Conservation (phyloP, 1,140 invertebrate genomes). For the Meteorus sp. region DNA sequence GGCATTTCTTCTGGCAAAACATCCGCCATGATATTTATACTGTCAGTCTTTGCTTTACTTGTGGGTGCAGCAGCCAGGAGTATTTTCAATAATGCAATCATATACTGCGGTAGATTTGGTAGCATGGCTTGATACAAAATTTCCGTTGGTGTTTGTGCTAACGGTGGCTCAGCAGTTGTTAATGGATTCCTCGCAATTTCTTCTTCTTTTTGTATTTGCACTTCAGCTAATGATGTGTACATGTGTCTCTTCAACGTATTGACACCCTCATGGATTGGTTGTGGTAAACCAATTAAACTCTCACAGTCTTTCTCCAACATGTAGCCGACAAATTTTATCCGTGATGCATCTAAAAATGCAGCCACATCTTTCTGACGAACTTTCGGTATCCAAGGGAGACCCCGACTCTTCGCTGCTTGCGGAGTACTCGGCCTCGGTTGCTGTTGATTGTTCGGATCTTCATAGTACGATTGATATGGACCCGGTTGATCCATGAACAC, state of each 20-base stretch:
- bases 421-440: conserved; percentile 57
- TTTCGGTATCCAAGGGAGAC: conserved; percentile 94
- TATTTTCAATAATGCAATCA: conserved; percentile 97
- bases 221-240: conserved; percentile 80
- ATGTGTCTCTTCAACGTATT: conserved; percentile 86
- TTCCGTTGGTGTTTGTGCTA: conserved; percentile 76
- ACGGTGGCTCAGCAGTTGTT: conserved; percentile 61
- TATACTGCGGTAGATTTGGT: conserved; percentile 92
- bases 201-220: conserved; percentile 82
- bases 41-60: conserved; percentile 97
- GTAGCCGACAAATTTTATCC: conserved; percentile 95
- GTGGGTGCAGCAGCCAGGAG: conserved; percentile 95
- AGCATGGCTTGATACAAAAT: conserved; percentile 89
- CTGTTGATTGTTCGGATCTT: conserved; percentile 42
- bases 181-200: conserved; percentile 78
- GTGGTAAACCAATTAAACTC: conserved; percentile 88
- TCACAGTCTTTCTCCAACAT: conserved; percentile 80
- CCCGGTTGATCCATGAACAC: conserved; percentile 35
- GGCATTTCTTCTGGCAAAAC: conserved; percentile 96
- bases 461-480: conserved; percentile 41
- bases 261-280: conserved; percentile 94
- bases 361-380: conserved; percentile 93
- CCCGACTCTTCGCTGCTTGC: conserved; percentile 48
- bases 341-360: conserved; percentile 84
- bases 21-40: conserved; percentile 97